A percentile compares a stretch with the other conserved stretches of the same genome.
These are phyloP conservation scores for Malaclemys terrapin DNA, from an alignment of 2,113 vertebrate genomes.

Conservation along the genomic window DNA sequence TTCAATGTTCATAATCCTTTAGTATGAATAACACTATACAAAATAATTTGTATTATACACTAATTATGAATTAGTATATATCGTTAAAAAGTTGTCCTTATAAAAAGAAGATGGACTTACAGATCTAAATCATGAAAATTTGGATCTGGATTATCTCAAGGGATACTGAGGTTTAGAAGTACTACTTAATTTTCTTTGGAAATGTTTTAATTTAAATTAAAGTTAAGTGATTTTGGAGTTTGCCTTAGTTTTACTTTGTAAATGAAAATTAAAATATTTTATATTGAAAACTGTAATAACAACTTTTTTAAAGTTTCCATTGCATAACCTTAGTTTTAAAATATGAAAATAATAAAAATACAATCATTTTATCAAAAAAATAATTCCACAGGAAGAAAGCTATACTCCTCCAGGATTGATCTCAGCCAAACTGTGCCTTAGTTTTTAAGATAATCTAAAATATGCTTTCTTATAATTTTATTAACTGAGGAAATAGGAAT, in stretches of 20 bases:
- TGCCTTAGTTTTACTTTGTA: neutral
- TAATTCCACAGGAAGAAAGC: neutral
- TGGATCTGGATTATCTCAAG: conserved; percentile 34
- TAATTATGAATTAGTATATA: conserved; percentile 24
- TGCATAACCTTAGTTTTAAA: neutral
- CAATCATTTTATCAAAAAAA: neutral
- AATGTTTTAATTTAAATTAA: neutral
- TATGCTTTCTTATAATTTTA: conserved; percentile 51
- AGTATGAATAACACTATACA: neutral
- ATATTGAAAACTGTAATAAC: neutral
- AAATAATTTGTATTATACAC: conserved; percentile 21
- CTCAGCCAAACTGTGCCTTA: conserved; percentile 16
- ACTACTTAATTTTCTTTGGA: neutral
- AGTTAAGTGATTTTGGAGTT: neutral
- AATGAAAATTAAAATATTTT: neutral
- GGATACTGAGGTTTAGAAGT: conserved; percentile 1
- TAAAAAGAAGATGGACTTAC: neutral
- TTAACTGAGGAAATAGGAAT: conserved; percentile 56
- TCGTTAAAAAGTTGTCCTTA: neutral
- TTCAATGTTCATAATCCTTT: neutral
- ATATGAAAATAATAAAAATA: neutral
- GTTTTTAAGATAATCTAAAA: conserved; percentile 51
- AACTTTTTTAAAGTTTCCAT: neutral
- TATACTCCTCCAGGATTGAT: neutral
- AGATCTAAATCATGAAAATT: neutral